Conservation (phyloP, 2,113 vertebrate species). For the Podarcis cretensis region DNA sequence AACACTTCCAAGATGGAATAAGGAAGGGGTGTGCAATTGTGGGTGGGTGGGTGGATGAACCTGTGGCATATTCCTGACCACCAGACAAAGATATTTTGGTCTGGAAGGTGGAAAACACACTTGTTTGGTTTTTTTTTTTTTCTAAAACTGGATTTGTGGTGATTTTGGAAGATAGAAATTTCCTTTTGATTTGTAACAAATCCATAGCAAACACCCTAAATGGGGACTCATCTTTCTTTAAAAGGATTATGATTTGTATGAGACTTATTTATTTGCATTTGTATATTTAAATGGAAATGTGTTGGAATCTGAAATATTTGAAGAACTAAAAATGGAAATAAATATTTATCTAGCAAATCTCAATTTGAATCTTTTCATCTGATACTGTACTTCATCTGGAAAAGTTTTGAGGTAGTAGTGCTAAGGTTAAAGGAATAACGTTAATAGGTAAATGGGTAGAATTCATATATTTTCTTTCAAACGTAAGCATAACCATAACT, state of each 20-base stretch:
- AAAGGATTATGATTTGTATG: constrained; percentile 6
- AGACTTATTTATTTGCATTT: constrained; percentile 35
- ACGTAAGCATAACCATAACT: neutral
- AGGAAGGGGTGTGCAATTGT: neutral
- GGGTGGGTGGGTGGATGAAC: neutral
- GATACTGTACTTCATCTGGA: neutral
- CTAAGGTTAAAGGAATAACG: neutral
- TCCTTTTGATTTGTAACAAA: constrained; percentile 40
- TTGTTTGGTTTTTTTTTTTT: neutral
- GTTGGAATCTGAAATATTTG: neutral
- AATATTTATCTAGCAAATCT: neutral
- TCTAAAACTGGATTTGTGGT: constrained; percentile 61
- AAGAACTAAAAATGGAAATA: constrained; percentile 13
- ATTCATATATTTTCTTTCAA: neutral
- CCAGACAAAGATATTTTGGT: neutral
- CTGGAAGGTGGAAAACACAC: constrained; percentile 21
- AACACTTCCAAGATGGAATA: neutral
- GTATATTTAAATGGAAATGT: constrained; percentile 23
- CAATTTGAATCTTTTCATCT: neutral
- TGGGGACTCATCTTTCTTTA: constrained; percentile 20
- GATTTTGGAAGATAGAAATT: constrained; percentile 46
- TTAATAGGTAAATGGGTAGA: neutral
- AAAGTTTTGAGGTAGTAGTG: neutral
- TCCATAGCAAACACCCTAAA: neutral
- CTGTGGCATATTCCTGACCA: neutral